Base-by-base conservation (phyloP, 2,888 invertebrate species). In the Morpho helenor region DNA sequence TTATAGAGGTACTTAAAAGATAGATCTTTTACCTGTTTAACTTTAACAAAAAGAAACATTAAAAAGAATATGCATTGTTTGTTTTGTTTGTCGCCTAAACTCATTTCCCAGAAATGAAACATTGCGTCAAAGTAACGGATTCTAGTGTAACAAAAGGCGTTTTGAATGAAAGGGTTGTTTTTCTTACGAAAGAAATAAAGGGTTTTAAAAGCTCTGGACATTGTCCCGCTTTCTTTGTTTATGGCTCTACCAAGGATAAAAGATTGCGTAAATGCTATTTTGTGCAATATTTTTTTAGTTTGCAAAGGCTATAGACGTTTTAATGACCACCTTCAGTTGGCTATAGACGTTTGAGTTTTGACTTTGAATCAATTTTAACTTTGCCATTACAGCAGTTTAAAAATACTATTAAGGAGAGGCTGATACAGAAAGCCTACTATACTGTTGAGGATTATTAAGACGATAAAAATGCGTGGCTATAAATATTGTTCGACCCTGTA, bases 141-240 rank as follows among this genome's bases (percentile, higher is more conserved):
- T 71, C 68, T 67, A 61, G 63, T 66, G 62, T 70, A 74, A 79
- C 79, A 81, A 84, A 83, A 75, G 77, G 80, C 69, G 39, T 68
- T 69, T 75, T 81, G 74, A 82, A 86, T 79, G 72, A 77, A 86
- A 88, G 87, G 87, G 88, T 88, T 87, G 86, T 82, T 84, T 82
- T 82, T 84, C 80, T 83, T 81, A 73, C 73, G 62, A 78, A 76
- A 68, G 72, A 68, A 76, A 82, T 84, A 79, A 85, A 85, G 82
- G 87, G 83, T 82, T 87, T 80, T 76, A 75, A 76, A 75, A 76
- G 73, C 73, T 76, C 67, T 66, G 68, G 72, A 61, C 68, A 80
- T 84, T 84, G 84, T 84, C 79, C 82, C 81, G 82, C 83, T 80
- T 82, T 79, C 80, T 79, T 82, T 81, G 81, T 81, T 76, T 80